These are phyloP conservation scores for Thomomys bottae DNA, from an alignment of 2,113 vertebrate species.

Conservation along the genomic window DNA sequence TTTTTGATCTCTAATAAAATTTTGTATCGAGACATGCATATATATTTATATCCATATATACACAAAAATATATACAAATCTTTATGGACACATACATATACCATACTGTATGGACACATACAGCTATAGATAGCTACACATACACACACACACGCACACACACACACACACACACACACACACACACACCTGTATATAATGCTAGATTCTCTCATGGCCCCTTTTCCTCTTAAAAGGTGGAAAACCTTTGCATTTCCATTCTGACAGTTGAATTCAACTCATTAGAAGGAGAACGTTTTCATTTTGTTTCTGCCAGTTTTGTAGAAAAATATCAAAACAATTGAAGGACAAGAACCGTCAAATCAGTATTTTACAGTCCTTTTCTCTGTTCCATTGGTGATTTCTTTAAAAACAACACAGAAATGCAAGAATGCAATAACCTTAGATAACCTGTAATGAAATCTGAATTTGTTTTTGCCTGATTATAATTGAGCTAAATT, in stretches of 20 bases:
- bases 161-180: too few relatives aligned
- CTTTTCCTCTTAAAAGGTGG: neutral
- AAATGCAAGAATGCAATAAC: conserved; percentile 23
- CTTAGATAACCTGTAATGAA: neutral
- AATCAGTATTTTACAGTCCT: neutral
- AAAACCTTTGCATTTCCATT: neutral
- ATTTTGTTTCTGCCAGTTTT: conserved; percentile 43
- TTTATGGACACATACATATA: neutral
- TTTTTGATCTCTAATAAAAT: neutral
- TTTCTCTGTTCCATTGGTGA: neutral
- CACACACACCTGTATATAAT: neutral
- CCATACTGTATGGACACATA: too few relatives aligned
- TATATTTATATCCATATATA: neutral
- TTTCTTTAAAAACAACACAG: conserved; percentile 13
- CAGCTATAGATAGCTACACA: too few relatives aligned
- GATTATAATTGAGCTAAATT: neutral
- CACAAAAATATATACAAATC: too few relatives aligned
- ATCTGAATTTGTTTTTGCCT: neutral
- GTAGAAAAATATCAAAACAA: conserved; percentile 31
- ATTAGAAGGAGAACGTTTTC: conserved; percentile 6
- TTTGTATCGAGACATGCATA: neutral
- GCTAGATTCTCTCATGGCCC: too few relatives aligned
- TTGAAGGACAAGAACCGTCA: conserved; percentile 15
- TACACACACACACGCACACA: too few relatives aligned
- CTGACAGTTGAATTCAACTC: conserved; percentile 14